phyloP scores from a whole-genome alignment of 1,140 invertebrate species.

The Dufourea novaeangliae region DNA sequence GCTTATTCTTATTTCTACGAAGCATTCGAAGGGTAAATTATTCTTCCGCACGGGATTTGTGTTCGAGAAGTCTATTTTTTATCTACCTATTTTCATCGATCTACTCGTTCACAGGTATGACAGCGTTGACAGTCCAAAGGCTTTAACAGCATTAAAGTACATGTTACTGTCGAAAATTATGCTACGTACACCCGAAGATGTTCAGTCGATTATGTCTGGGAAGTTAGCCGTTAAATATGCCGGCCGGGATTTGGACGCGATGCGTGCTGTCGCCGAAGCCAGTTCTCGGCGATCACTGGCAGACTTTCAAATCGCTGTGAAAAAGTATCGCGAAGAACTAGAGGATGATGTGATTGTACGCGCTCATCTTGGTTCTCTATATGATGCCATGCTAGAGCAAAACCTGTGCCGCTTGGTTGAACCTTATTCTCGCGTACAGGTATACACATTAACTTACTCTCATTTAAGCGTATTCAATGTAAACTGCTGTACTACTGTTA shows the following conservation, averaged over 20 bases:
- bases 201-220: conserved; percentile 96
- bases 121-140: conserved; percentile 95
- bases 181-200: conserved; percentile 97
- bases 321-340: conserved; percentile 93
- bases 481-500: neutral
- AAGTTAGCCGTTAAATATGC: conserved; percentile 98
- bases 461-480: neutral
- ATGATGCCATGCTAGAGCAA: conserved; percentile 99
- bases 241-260: conserved; percentile 97
- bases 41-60: neutral
- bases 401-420: conserved; percentile 99
- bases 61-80: neutral
- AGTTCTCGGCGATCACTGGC: conserved; percentile 97
- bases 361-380: conserved; percentile 97
- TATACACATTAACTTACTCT: conserved; percentile 72
- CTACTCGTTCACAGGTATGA: conserved; percentile 86
- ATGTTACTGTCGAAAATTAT: conserved; percentile 99
- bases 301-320: conserved; percentile 95
- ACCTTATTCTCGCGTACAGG: conserved; percentile 98
- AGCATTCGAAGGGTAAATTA: conserved; percentile 94
- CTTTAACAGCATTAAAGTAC: conserved; percentile 97
- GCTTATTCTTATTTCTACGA: conserved; percentile 99
- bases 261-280: conserved; percentile 97
- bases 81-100: neutral
- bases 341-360: conserved; percentile 98